Conservation (phyloP, 2,113 vertebrate species). For the Percopsis transmontana region DNA sequence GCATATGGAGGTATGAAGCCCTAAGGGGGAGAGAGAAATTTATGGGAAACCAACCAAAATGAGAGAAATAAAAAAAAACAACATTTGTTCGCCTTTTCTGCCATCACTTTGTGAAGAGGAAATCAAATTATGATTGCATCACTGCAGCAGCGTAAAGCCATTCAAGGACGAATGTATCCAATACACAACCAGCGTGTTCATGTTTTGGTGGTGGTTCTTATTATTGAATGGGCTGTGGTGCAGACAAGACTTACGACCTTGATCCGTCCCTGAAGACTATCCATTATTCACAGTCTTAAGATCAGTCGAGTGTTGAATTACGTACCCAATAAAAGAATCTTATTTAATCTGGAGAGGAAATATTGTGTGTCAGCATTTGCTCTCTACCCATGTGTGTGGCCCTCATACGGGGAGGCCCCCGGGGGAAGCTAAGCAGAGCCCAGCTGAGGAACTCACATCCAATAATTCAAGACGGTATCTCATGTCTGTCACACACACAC, state of each 20-base stretch:
- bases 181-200: conserved; percentile 61
- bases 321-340: conserved; percentile 51
- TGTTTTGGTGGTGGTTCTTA: conserved; percentile 48
- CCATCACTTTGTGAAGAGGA: conserved; percentile 35
- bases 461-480: background rate
- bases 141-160: conserved; percentile 42
- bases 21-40: conserved; percentile 35
- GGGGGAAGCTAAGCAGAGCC: conserved; percentile 9
- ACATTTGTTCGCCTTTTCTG: conserved; percentile 62
- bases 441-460: conserved; percentile 22
- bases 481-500: conserved; percentile 7
- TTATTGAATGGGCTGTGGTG: conserved; percentile 59
- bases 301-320: conserved; percentile 65
- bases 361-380: conserved; percentile 61
- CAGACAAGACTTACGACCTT: conserved; percentile 58
- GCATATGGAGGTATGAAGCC: conserved; percentile 59
- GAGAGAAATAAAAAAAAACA: conserved; percentile 50
- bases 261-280: conserved; percentile 55
- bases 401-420: conserved; percentile 13
- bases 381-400: conserved; percentile 37
- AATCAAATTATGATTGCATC: conserved; percentile 60
- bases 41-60: conserved; percentile 28
- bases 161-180: conserved; percentile 54
- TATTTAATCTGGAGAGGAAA: conserved; percentile 49
- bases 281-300: conserved; percentile 71